phyloP scores from a whole-genome alignment of 1,140 invertebrate genomes.

The Lepidurus couesii region DNA sequence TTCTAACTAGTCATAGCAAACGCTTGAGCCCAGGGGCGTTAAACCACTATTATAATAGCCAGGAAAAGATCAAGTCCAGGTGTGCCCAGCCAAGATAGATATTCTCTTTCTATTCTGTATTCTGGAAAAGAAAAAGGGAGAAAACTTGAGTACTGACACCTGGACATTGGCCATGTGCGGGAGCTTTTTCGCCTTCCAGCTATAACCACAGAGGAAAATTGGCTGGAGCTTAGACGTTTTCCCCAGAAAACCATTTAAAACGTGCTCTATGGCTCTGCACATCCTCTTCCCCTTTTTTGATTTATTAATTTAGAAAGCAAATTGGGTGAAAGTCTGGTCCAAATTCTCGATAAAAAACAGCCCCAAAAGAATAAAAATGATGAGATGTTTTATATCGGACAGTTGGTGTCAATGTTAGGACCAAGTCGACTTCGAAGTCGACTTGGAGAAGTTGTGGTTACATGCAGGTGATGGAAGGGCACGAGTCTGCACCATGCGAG shows the following conservation, averaged over 20 bases:
- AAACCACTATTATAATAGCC: neutral
- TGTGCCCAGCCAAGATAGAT: neutral
- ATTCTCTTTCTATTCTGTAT: neutral
- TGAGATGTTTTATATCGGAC: neutral
- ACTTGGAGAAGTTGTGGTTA: neutral
- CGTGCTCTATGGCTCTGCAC: neutral
- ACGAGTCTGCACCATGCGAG: constrained; percentile 17
- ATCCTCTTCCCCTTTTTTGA: neutral
- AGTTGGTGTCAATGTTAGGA: neutral
- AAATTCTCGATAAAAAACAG: neutral
- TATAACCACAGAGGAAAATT: neutral
- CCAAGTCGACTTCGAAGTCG: neutral
- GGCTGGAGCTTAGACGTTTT: neutral
- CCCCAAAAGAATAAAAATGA: neutral
- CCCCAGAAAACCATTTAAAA: neutral
- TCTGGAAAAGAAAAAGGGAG: neutral
- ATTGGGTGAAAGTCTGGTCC: too few relatives aligned
- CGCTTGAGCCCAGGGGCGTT: neutral
- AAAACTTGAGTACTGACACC: constrained; percentile 17
- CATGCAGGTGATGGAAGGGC: constrained; percentile 17
- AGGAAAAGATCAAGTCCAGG: neutral
- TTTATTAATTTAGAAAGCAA: neutral
- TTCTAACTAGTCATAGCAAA: neutral
- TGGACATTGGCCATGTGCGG: constrained; percentile 1
- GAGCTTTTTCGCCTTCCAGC: constrained; percentile 13